Evolutionary conservation across 2,888 invertebrate species (phyloP).

Genomic region (Drosophila buzzatii): DNA sequence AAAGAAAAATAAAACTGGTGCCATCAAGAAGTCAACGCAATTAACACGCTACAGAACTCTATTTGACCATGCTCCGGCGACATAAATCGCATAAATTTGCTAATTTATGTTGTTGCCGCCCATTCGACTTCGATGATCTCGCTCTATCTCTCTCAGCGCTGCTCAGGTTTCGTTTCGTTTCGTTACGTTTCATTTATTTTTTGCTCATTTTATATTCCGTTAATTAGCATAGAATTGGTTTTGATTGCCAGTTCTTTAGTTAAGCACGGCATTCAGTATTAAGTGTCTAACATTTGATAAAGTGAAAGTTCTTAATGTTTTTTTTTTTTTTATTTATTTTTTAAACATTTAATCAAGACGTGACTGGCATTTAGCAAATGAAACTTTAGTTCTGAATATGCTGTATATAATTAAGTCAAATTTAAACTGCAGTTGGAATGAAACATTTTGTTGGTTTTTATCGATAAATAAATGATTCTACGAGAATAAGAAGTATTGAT

Average conservation of each 20-base stretch:
- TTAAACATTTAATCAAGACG: neutral
- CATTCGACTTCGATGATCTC: constrained; percentile 32
- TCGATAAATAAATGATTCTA: neutral
- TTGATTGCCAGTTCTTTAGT: constrained; percentile 16
- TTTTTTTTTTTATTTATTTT: neutral
- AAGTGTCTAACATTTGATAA: constrained; percentile 14
- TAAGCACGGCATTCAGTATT: constrained; percentile 1
- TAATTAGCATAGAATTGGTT: constrained; percentile 48
- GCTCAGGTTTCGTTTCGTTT: constrained; percentile 40
- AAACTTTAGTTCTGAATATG: too few species aligned
- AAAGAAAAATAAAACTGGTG: constrained; percentile 46
- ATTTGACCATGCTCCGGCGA: constrained; percentile 51
- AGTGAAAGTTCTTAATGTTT: constrained; percentile 41
- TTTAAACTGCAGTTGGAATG: neutral
- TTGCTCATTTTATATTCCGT: constrained; percentile 29
- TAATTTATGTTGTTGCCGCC: constrained; percentile 60
- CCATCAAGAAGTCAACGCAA: constrained; percentile 48
- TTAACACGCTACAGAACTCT: constrained; percentile 57
- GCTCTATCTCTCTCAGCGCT: constrained; percentile 13
- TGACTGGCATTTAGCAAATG: neutral
- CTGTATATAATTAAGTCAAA: neutral
- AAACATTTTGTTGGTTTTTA: neutral
- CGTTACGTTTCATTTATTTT: constrained; percentile 8
- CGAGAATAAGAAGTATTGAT: too few species aligned
- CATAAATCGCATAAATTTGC: constrained; percentile 67